These are phyloP conservation scores for Chironomus riparius DNA, from an alignment of 2,888 invertebrate genomes.

Conservation along the genomic window DNA sequence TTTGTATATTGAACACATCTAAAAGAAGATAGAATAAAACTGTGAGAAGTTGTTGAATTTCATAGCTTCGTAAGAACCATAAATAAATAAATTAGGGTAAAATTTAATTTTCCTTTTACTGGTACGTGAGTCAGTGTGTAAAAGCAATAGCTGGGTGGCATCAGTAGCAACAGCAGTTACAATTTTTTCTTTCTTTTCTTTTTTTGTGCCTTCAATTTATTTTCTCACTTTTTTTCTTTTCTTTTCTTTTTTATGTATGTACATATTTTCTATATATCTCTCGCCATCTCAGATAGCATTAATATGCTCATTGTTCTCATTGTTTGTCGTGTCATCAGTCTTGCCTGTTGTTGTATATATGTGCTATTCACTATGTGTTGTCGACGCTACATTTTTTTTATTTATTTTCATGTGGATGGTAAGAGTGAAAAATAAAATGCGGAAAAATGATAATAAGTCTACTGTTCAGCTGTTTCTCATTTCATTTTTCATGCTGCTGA, in stretches of 20 bases:
- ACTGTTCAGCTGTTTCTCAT: slow-evolving; percentile 13
- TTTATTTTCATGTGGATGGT: not conserved
- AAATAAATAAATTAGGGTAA: slow-evolving; percentile 25
- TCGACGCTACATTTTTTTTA: not conserved
- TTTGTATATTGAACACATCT: not conserved
- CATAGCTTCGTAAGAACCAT: not conserved
- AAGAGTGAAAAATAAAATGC: not conserved
- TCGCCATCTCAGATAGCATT: slow-evolving; percentile 21
- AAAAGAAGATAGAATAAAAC: not conserved
- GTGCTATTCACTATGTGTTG: not conserved
- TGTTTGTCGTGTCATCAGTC: slow-evolving; percentile 26
- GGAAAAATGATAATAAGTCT: slow-evolving; percentile 25
- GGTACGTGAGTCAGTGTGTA: slow-evolving; percentile 3
- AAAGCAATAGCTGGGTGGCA: not conserved
- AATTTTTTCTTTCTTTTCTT: not conserved
- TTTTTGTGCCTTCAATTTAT: slow-evolving; percentile 14
- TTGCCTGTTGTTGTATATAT: not conserved
- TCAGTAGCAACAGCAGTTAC: not conserved
- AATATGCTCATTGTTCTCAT: slow-evolving; percentile 18
- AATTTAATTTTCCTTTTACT: slow-evolving; percentile 12
- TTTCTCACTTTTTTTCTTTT: not conserved
- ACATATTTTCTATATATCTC: not conserved
- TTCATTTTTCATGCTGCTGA: not conserved
- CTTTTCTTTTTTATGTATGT: too few relatives aligned
- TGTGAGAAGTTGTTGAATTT: not conserved